Evolutionary conservation across 2,888 invertebrate species (phyloP), one percentile per base, ranked within the genome.

Genomic region (Pandemis corylana): DNA sequence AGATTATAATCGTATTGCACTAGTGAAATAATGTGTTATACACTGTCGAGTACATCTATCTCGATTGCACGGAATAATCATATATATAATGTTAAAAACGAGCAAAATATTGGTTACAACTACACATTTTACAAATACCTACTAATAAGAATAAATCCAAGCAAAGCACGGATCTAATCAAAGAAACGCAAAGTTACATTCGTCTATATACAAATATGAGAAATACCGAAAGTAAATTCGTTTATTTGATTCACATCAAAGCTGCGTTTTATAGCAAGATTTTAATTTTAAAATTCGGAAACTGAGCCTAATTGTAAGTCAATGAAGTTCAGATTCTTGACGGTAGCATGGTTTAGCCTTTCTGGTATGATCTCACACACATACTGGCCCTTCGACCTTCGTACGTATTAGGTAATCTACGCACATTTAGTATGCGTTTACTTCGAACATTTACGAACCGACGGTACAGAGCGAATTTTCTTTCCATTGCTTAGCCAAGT

Each of bases 1-100:
- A 69, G 4, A 56, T 12, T 20, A 71, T 67, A 67, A 36, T 15
- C 70, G 53, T 75, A 75, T 75, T 75, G 75, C 75, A 75, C 75
- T 61, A 36, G 66, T 20, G 28, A 59, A 66, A 56, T 36, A 53
- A 49, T 69, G 75, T 75, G 75, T 75, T 71, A 67, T 7, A 75
- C 75, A 75, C 75, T 66, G 42, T 73, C 36, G 12, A 41, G 67
- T 51, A 53, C 10, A 67, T 51, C 15, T 59, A 9, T 28, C 28
- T 28, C 28, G 12, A 74, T 74, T 74, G 74, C 74, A 74, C 74
- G 64, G 56, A 15, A 12, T 49, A 66, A 44, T 28, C 13, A 49
- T 51, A 49, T 4, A 66, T 3, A 20, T 56, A 56, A 20, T 9
- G 56, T 46, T 61, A 59, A 28, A 28, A 59, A 59, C 28, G 20